Evolutionary conservation across 2,888 invertebrate genomes (phyloP), one percentile per base, ranked within the genome.

Genomic region (Sesia bembeciformis): DNA sequence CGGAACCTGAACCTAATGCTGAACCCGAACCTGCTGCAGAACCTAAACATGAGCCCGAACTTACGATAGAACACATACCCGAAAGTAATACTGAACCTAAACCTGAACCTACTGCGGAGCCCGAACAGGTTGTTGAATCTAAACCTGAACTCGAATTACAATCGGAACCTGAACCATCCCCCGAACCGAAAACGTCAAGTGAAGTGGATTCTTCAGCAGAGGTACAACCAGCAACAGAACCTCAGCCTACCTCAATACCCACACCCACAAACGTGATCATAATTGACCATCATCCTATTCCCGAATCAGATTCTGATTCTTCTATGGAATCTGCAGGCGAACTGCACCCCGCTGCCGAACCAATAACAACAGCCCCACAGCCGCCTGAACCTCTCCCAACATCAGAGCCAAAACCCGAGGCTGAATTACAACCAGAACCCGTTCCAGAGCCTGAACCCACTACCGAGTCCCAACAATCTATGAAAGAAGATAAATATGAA

Each of bases 1-100:
- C 62, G 49, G 63, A 68, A 59, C 66, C 71, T 3, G 68, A 72
- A 58, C 69, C 76, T 3, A 64, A 62, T 52, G 56, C 71, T 7
- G 63, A 62, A 59, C 59, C 75, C 0, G 60, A 62, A 23, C 60
- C 76, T 3, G 68, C 73, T 41, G 52, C 64, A 0, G 60, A 56
- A 53, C 63, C 66, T 40, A 66, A 62, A 61, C 61, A 60, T 57
- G 58, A 61, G 41, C 52, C 64, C 39, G 68, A 71, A 58, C 63
- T 68, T n/a, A 58, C 65, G 52, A 51, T 67, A 3, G 60, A 68
- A 57, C 52, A 68, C 6, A 23, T 74, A 59, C 62, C 73, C 1
- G 61, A 64, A 57, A 62, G 69, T 7, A 64, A 62, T 53, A 60
- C 65, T 7, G 57, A 62, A 52, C 40, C 63, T 23, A 61, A 64